Percentiles rank a stretch among this genome's conserved stretches.
These are phyloP conservation scores for Himalopsyche kuldschensis DNA, from an alignment of 2,888 invertebrate genomes.

Conservation along the genomic window DNA sequence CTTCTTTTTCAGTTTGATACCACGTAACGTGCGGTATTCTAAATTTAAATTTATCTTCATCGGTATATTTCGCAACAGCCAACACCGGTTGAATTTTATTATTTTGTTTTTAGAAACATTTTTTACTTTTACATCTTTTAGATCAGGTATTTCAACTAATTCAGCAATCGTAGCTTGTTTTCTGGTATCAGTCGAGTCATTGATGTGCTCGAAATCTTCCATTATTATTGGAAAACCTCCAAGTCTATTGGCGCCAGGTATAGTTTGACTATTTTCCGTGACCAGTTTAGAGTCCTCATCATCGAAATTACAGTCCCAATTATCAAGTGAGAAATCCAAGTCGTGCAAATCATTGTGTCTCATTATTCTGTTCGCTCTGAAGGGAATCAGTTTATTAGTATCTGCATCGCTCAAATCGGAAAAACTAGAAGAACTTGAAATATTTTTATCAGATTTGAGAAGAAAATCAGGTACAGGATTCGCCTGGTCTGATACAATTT, in stretches of 20 bases:
- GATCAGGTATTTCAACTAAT: neutral
- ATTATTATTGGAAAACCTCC: neutral
- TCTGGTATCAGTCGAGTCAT: neutral
- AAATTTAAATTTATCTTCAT: conserved; percentile 43
- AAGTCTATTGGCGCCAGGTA: neutral
- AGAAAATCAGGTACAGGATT: neutral
- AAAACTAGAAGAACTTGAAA: neutral
- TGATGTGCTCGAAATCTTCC: neutral
- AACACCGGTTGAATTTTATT: neutral
- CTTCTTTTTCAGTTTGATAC: conserved; percentile 47
- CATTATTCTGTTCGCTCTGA: conserved; percentile 45
- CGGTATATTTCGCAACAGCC: neutral
- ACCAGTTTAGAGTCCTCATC: neutral
- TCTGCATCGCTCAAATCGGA: neutral
- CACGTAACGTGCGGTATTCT: conserved; percentile 46
- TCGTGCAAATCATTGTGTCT: conserved; percentile 47
- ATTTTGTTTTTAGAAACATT: neutral
- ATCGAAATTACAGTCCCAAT: conserved; percentile 27
- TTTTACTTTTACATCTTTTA: neutral
- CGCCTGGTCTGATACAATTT: neutral
- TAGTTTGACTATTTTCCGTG: neutral
- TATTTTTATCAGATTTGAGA: neutral
- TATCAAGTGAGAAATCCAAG: conserved; percentile 39
- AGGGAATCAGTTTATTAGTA: neutral
- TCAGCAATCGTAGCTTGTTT: neutral